phyloP scores from a whole-genome alignment of 2,797 vertebrate genomes.

The Paguma larvata region DNA sequence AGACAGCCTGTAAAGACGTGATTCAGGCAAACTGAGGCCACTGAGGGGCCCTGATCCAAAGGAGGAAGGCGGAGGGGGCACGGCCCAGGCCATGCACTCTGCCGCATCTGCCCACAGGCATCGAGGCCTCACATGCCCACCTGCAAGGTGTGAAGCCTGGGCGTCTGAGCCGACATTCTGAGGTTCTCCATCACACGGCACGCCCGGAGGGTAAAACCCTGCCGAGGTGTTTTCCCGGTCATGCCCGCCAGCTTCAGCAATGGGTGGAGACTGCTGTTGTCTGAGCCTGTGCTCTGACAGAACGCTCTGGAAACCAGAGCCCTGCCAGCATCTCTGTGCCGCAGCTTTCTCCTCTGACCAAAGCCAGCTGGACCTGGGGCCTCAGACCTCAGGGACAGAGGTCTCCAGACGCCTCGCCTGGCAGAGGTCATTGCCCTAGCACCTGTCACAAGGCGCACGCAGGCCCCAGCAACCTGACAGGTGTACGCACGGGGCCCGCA shows the following conservation, averaged over 20 bases:
- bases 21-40: neutral
- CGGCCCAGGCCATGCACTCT: neutral
- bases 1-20: neutral
- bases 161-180: neutral
- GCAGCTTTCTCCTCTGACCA: neutral
- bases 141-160: neutral
- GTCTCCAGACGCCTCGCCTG: neutral
- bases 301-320: neutral
- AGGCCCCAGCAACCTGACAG: neutral
- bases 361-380: neutral
- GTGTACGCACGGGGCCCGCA: neutral
- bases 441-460: neutral
- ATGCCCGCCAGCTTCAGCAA: neutral
- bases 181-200: neutral
- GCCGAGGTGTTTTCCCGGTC: neutral
- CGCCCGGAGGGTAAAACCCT: neutral
- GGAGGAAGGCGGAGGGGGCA: neutral
- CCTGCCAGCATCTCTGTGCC: neutral
- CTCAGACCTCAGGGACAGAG: neutral
- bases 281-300: neutral
- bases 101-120: neutral
- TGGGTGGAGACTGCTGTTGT: neutral
- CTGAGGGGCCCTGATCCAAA: neutral
- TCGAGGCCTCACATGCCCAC: neutral
- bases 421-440: neutral